Base-by-base conservation (phyloP, 1,140 invertebrate genomes). In the Drosophila bocqueti region DNA sequence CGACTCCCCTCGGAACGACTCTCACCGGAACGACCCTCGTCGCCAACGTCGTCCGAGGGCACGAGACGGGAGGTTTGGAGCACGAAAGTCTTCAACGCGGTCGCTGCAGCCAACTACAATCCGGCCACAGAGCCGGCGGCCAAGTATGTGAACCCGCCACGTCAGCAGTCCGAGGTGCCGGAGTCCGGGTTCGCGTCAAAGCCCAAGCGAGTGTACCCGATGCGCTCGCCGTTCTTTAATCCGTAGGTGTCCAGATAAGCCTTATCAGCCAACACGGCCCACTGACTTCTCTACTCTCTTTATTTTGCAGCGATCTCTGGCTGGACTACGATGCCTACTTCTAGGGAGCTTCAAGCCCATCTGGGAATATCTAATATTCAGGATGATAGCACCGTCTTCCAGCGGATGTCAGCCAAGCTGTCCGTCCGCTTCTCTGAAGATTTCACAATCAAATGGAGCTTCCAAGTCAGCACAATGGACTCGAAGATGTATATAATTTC, bases 221-320 rank as follows among this genome's bases (percentile, higher is more conserved):
- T 49, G 16, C 81, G 81, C 24, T 83, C 81, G 11, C 81, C 81
- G 1, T 77, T 65, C 43, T 84, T 79, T 18, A 84, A 84, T 74
- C 81, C 81, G 81, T 83, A 84, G 42, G 81, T 84, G 24, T 9
- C 38, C 16, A 43, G 11, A 49, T 40, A 38, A 9, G 10, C 18
- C 26, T 55, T 60, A 42, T 60, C 38, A 46, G 45, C 29, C 18
- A 7, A 1, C 34, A 18, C 40, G 43, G 4, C 40, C 16, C 40
- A 18, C 58, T 63, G 40, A 66, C 31, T 62, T 43, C 7, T 47
- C n/a, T 11, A 31, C 29, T 65, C 26, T 57, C 18, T 61, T 62
- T 42, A 31, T 38, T 78, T 82, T 58, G 43, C 16, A 82, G 79
- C 13, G 81, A 81, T 47, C 79, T 81, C 26, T 81, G 79, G 79